Conservation (phyloP, 37 sponge, comb jelly and placozoan genomes). For the Halisarca cf. caerulea region DNA sequence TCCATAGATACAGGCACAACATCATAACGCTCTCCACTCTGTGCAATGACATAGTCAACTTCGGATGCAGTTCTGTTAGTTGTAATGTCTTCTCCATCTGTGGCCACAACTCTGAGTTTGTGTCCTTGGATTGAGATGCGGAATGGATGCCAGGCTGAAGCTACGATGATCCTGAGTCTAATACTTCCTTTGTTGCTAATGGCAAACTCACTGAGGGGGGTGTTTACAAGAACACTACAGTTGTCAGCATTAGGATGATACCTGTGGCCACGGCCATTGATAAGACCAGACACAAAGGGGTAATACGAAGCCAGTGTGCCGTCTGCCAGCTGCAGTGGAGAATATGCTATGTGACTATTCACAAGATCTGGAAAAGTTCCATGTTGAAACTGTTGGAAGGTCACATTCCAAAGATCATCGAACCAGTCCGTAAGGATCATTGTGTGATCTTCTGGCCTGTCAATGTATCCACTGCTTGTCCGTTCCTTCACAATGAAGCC, state of each 20-base stretch:
- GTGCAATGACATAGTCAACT: constrained; percentile 68
- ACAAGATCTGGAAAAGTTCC: constrained; percentile 15
- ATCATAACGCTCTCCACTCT: constrained; percentile 85
- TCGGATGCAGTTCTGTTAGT: constrained; percentile 30
- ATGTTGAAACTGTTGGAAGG: background rate
- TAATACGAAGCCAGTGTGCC: constrained; percentile 8
- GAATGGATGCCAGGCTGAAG: constrained; percentile 45
- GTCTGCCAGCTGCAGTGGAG: constrained; percentile 28
- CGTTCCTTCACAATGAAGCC: constrained; percentile 57
- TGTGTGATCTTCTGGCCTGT: constrained; percentile 61
- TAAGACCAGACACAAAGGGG: constrained; percentile 61
- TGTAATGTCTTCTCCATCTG: constrained; percentile 67
- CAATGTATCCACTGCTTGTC: constrained; percentile 23
- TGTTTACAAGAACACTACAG: background rate
- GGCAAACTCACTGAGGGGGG: constrained; percentile 37
- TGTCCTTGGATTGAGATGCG: constrained; percentile 78
- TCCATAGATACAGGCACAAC: constrained; percentile 34
- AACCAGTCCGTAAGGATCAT: constrained; percentile 64
- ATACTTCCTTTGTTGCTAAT: constrained; percentile 41
- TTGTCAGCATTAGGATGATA: background rate
- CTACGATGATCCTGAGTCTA: constrained; percentile 82
- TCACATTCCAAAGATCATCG: constrained; percentile 8
- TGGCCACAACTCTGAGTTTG: constrained; percentile 71
- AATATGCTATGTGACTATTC: background rate
- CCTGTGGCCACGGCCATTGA: constrained; percentile 69